Conservation (phyloP, 2,113 vertebrate genomes). For the Numenius arquata region DNA sequence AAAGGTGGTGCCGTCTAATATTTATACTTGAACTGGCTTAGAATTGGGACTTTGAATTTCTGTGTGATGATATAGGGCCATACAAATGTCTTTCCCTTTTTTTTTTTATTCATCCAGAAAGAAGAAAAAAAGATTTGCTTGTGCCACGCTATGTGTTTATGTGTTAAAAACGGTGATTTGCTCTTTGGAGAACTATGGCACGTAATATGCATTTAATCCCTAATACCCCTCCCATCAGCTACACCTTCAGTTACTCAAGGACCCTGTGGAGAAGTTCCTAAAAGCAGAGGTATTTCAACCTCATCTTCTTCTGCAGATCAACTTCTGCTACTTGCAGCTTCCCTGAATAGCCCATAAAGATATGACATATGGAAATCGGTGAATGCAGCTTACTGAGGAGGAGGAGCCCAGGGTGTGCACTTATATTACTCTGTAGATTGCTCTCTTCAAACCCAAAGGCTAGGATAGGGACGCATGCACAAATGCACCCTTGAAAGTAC, state of each 20-base stretch:
- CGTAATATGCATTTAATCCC: not conserved
- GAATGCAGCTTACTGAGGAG: not conserved
- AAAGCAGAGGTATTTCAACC: not conserved
- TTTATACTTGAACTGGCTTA: not conserved
- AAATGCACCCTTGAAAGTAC: not conserved
- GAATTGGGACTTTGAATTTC: not conserved
- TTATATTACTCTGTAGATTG: not conserved
- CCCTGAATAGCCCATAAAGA: not conserved
- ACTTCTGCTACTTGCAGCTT: not conserved
- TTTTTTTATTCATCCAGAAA: not conserved
- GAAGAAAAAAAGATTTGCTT: not conserved
- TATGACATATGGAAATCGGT: not conserved
- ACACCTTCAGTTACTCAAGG: not conserved
- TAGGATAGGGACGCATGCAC: not conserved
- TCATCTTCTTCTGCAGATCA: not conserved
- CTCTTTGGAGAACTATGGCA: not conserved
- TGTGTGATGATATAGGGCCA: not conserved
- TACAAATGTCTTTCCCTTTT: not conserved
- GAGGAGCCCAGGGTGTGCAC: not conserved
- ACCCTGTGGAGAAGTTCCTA: not conserved
- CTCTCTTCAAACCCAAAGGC: not conserved
- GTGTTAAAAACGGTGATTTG: not conserved
- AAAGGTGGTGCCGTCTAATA: not conserved
- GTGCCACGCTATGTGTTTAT: rapidly evolving
- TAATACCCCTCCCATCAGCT: not conserved